phyloP scores from a whole-genome alignment of 2,888 invertebrate genomes.

The Pyrrhosoma nymphula region DNA sequence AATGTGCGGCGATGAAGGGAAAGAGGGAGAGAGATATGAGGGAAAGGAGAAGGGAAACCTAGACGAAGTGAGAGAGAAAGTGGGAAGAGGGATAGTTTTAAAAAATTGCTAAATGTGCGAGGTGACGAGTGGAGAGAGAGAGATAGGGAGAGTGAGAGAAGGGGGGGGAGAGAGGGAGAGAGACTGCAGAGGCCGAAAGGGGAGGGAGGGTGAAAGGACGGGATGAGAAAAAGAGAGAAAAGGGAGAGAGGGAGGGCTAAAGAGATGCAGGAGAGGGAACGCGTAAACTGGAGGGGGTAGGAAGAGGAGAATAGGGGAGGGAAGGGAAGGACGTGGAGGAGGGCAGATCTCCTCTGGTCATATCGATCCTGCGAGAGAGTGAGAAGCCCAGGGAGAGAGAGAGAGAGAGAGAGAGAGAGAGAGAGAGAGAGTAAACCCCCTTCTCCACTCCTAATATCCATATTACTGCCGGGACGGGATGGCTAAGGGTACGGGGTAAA shows the following conservation, averaged over 20 bases:
- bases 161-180: neutral
- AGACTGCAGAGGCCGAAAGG: neutral
- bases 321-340: neutral
- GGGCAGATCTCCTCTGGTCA: constrained; percentile 52
- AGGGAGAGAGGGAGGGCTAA: neutral
- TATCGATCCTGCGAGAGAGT: constrained; percentile 47
- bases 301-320: neutral
- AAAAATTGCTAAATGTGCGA: neutral
- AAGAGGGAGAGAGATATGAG: neutral
- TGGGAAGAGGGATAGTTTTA: neutral
- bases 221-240: neutral
- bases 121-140: neutral
- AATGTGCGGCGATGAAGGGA: neutral
- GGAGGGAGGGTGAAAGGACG: neutral
- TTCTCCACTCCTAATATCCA: constrained; percentile 57
- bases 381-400: neutral
- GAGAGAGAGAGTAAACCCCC: constrained; percentile 30
- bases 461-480: constrained; percentile 60
- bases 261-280: neutral
- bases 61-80: neutral
- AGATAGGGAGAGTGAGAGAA: neutral
- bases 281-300: neutral
- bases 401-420: constrained; percentile 7
- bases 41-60: too few species aligned
- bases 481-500: constrained; percentile 7